phyloP scores from a whole-genome alignment of 2,888 invertebrate genomes.

The Lymantria dispar region DNA sequence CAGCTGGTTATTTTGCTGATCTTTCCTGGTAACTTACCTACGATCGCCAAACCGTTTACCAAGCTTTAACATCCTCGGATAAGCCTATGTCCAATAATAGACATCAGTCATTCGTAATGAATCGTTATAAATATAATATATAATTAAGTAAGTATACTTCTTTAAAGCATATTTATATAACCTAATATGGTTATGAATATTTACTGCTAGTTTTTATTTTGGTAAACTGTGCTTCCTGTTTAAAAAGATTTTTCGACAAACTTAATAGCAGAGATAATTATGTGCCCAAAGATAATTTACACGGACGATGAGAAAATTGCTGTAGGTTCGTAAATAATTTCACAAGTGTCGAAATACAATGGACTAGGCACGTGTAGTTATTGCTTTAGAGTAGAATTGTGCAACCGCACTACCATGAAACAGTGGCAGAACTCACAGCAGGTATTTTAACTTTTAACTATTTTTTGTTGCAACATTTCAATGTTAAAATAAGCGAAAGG shows the following conservation, averaged over 20 bases:
- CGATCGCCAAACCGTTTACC: too few relatives aligned
- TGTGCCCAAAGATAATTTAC: constrained; percentile 14
- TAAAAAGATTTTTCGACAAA: neutral
- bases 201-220: too few relatives aligned
- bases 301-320: constrained; percentile 20
- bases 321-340: constrained; percentile 32
- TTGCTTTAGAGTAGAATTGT: constrained; percentile 31
- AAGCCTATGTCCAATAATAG: too few relatives aligned
- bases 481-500: constrained; percentile 15
- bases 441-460: constrained; percentile 5
- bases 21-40: too few relatives aligned
- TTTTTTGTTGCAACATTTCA: constrained; percentile 22
- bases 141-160: too few relatives aligned
- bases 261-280: neutral
- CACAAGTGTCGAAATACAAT: constrained; percentile 41
- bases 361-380: constrained; percentile 31
- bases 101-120: too few relatives aligned
- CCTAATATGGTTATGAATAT: too few relatives aligned
- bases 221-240: constrained; percentile 1
- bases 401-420: constrained; percentile 19
- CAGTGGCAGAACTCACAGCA: constrained; percentile 14
- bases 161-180: too few relatives aligned
- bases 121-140: too few relatives aligned
- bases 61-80: too few relatives aligned
- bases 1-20: too few relatives aligned